phyloP scores from a whole-genome alignment of 64 coral and sea anemone genomes.

The Dendrophyllia cribrosa region DNA sequence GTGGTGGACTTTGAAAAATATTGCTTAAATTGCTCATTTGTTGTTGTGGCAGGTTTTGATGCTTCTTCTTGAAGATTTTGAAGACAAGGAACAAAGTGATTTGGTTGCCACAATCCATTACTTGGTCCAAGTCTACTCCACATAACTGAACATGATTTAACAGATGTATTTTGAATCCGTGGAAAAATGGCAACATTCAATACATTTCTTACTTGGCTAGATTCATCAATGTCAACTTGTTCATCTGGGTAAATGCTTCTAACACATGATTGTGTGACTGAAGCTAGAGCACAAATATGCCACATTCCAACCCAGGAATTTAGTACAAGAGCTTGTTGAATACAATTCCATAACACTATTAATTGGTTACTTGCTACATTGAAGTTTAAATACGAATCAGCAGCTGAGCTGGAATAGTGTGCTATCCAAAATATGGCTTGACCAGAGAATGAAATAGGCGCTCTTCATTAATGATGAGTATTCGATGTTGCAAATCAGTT shows the following conservation, averaged over 20 bases:
- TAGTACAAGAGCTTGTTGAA: slow-evolving; percentile 30
- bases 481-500: slow-evolving; percentile 43
- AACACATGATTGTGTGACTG: background rate
- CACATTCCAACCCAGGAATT: slow-evolving; percentile 46
- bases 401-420: too few species aligned
- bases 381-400: slow-evolving; percentile 27
- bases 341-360: background rate
- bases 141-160: too few species aligned
- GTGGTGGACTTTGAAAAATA: background rate
- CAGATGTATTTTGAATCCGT: too few species aligned
- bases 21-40: too few species aligned
- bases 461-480: slow-evolving; percentile 26
- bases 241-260: background rate
- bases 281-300: slow-evolving; percentile 29
- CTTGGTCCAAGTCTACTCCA: too few species aligned
- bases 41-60: too few species aligned
- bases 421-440: slow-evolving; percentile 32
- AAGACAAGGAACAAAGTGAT: too few species aligned
- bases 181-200: too few species aligned
- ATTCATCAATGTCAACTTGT: background rate
- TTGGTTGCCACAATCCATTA: too few species aligned
- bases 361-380: background rate
- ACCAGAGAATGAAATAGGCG: slow-evolving; percentile 28
- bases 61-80: too few species aligned
- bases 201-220: too few species aligned